Base-by-base conservation (phyloP, 2,113 vertebrate genomes). In the Erythrocercus mccallii region DNA sequence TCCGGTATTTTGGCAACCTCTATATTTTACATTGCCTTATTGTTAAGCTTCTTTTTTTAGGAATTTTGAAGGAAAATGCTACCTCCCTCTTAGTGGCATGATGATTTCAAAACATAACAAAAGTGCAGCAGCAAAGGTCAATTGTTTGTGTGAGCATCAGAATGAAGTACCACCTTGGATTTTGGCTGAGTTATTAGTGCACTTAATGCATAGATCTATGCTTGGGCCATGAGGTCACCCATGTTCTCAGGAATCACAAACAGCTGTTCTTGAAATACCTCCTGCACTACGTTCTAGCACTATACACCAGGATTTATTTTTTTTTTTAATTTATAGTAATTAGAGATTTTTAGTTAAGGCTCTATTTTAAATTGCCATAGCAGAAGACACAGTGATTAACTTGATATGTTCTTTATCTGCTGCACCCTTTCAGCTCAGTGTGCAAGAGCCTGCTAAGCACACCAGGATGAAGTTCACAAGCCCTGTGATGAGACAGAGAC, bases 401-500 rank as follows among this genome's bases (percentile, higher is more conserved):
- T 77, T 35, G 15, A 0, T 19, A 7, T 30, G 70, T 58, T 95
- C 57, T 97, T 79, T 57, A 96, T 82, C 82, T 97, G n/a, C 79
- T 97, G 54, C 89, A 74, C 93, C 94, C 15, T 87, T 51, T 24
- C 86, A 78, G 40, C 84, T 97, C 57, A 91, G 94, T 12, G 82
- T 96, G 96, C 40, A 77, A 11, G 84, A 86, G 16, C 87, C 95
- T 44, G 95, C 97, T 50, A 64, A 72, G 90, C 16, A 81, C 81
- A 9, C 27, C 68, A 14, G 54, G 44, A 45, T 45, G 81, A 94
- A 18, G 76, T 27, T 17, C 35, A 86, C 42, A 38, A 93, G 31
- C 78, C 94, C 1, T 94, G 92, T 96, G 95, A 95, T 6, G 81
- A 96, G 57, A 47, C 81, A 60, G 94, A 96, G 33, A 70, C 90